Evolutionary conservation across 2,113 vertebrate genomes (phyloP), one percentile per base, ranked within the genome.

Genomic region (Hydrochoerus hydrochaeris): DNA sequence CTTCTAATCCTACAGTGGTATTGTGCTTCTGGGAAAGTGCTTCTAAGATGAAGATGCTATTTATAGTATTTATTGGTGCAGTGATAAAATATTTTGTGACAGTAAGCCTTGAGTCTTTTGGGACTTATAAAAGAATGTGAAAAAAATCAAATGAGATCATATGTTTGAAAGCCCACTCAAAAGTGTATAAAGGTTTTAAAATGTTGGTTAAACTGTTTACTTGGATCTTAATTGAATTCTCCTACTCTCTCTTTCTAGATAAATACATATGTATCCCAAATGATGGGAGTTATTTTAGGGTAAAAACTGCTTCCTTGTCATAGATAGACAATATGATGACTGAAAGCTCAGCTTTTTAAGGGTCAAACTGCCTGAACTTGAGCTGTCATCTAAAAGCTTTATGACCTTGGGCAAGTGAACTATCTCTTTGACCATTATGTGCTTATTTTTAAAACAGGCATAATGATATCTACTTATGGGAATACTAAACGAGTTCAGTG

Each of bases 101-200:
- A 41, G 4, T 46, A 75, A 86, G 24, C n/a, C n/a, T n/a, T 71
- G 81, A 86, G 14, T 38, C 38, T 87, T 77, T 88, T 38, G 41
- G 41, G 49, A 52, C 57, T 22, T 84, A 12, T 78, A 80, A 60
- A 65, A 63, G n/a, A 35, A 94, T 41, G 11, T n/a, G 62, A 46
- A 30, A 67, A n/a, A 71, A 88, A 67, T 73, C 17, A 91, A 71
- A 87, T 54, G 60, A 82, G 5, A 11, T 52, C 30, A 63, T 60
- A 28, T 83, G 54, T 89, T 88, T 93, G 32, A 89, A 94, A 90
- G 16, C 6, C 28, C 26, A 62, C 87, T 32, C 19, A 67, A 94
- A 54, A 16, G 3, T 20, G 16, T 87, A 73, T 85, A 91, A 88
- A 80, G 5, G 7, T 95, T 96, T 96, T 13, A 90, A 77, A 88